A percentile compares a stretch with the other conserved stretches of the same genome.
These are phyloP conservation scores for Meiosimyza decipiens DNA, from an alignment of 2,888 invertebrate species.

Conservation along the genomic window DNA sequence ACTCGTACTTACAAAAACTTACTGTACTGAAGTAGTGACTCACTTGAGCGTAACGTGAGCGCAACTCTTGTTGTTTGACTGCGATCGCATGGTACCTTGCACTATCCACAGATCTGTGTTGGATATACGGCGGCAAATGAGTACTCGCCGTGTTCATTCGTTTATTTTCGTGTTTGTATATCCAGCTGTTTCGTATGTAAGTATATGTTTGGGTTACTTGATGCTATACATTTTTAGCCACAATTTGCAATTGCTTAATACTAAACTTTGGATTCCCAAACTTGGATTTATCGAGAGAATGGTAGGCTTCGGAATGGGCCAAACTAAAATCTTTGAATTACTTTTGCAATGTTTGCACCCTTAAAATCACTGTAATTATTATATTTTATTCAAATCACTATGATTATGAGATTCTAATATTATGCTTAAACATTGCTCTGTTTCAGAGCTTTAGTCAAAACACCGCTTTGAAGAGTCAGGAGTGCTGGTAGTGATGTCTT, in stretches of 20 bases:
- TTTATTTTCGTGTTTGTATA: conserved; percentile 39
- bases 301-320: no score
- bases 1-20: background rate
- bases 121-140: conserved; percentile 37
- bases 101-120: conserved; percentile 31
- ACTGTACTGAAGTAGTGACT: conserved; percentile 51
- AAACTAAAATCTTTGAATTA: no score
- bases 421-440: no score
- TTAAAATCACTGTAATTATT: no score
- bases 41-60: conserved; percentile 64
- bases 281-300: background rate
- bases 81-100: conserved; percentile 21
- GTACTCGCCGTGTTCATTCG: conserved; percentile 33
- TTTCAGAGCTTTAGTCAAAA: no score
- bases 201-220: conserved; percentile 25
- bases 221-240: conserved; percentile 6
- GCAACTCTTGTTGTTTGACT: conserved; percentile 45
- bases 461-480: no score
- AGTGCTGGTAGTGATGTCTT: no score
- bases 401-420: no score
- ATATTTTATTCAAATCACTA: no score
- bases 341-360: no score
- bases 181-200: conserved; percentile 35
- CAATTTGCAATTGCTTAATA: conserved; percentile 36
- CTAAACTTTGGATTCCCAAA: conserved; percentile 27